Evolutionary conservation across 37 sponge, comb jelly and placozoan genomes (phyloP).

Genomic region (Axinella damicornis): DNA sequence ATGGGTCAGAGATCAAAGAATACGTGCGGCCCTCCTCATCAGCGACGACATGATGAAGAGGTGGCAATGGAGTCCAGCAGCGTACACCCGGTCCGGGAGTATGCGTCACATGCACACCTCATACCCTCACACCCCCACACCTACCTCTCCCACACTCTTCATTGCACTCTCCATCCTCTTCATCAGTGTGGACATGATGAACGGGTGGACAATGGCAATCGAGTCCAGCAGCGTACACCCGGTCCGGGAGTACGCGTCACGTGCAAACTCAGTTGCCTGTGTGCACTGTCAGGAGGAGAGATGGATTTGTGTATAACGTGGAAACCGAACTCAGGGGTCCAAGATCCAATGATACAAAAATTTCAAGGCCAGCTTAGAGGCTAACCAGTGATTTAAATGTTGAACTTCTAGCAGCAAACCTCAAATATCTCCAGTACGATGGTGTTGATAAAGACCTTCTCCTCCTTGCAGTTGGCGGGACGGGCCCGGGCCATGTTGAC

Average conservation of each 20-base stretch:
- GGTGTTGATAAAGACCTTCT: conserved; percentile 77
- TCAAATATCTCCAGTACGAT: conserved; percentile 82
- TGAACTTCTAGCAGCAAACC: conserved; percentile 44
- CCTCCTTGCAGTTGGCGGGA: conserved; percentile 40
- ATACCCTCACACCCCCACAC: conserved; percentile 4
- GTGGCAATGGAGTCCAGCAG: conserved; percentile 80
- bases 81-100: conserved; percentile 64
- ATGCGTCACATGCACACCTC: conserved; percentile 19
- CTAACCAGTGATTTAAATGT: not conserved
- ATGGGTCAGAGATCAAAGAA: too few species aligned
- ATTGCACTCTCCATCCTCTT: conserved; percentile 34
- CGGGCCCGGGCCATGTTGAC: conserved; percentile 92
- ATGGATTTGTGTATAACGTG: too few species aligned
- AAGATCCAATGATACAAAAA: too few species aligned
- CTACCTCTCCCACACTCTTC: conserved; percentile 65
- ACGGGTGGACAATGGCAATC: conserved; percentile 83
- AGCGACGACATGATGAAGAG: too few species aligned
- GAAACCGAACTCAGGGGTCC: too few species aligned
- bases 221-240: conserved; percentile 71
- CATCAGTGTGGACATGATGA: conserved; percentile 66
- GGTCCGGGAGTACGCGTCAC: conserved; percentile 80
- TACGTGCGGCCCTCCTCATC: too few species aligned
- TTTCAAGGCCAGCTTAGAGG: too few species aligned
- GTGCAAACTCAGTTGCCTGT: conserved; percentile 74
- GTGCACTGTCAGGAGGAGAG: too few species aligned